Base-by-base conservation (phyloP, 2,888 invertebrate genomes). In the Strigamia maritima region DNA sequence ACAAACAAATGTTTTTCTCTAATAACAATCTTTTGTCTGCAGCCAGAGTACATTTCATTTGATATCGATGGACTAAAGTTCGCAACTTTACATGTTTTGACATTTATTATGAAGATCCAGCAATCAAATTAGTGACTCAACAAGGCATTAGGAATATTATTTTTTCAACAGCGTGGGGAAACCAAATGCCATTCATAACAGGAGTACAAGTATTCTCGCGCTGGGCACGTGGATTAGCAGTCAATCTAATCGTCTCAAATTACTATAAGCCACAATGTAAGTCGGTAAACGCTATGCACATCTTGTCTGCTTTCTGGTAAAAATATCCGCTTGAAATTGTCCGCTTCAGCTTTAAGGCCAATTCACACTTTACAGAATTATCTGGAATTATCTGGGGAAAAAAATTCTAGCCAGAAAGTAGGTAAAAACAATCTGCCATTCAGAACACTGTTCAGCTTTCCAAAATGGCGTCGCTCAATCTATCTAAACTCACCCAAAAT, bases 1-100 rank as follows among this genome's bases (percentile, higher is more conserved):
- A 31, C 2, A 7, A 31, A 4, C 7, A 31, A 4, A 31, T 4
- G 31, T 7, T 31, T n/a, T n/a, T 6, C n/a, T 49, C 3, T 3
- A 49, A n/a, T n/a, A 49, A 49, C 2, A 49, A n/a, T 49, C 8
- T n/a, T n/a, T 10, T 14, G n/a, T 26, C 16, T 76, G 2, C 22
- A 38, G 35, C 12, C 76, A 3, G 38, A 38, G 24, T 76, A 76
- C 35, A 16, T 40, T 16, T n/a, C 35, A 24, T 44, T 76, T 14
- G 40, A 76, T 10, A 24, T 40, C 19, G 40, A 38, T 14, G 31
- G 31, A n/a, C 91, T 92, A 0, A 90, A 88, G 12, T 94, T 94
- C 84, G 94, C 94, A 0, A 90, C 92, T 82, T 93, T 84, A 91
- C 91, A 75, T 95, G 95, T 85, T 95, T 94, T 84, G 95, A 95